phyloP scores from a whole-genome alignment of 35 echinoderm and acorn worm genomes.

The Stichopus chloronotus region DNA sequence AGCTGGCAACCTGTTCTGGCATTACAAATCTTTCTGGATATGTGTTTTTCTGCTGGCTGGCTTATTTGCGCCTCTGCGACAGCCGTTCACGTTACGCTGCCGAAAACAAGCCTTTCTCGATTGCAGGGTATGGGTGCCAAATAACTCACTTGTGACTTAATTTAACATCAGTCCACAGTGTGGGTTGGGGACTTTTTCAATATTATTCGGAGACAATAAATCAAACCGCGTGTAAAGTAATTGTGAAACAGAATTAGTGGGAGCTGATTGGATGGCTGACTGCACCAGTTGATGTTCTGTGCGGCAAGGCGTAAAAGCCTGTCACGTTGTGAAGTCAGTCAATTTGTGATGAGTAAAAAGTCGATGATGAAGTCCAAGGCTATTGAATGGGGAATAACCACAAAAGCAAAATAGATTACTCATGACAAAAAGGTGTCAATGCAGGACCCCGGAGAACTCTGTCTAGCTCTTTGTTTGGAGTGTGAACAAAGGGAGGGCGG shows the following conservation, averaged over 20 bases:
- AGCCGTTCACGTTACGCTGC: neutral
- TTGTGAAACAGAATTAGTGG: constrained; percentile 15
- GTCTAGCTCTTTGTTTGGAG: neutral
- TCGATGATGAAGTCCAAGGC: neutral
- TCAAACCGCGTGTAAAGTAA: constrained; percentile 38
- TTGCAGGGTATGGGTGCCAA: constrained; percentile 7
- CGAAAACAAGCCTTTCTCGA: neutral
- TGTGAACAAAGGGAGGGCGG: constrained; percentile 5
- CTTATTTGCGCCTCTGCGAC: neutral
- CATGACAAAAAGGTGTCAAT: constrained; percentile 10
- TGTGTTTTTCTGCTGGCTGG: constrained; percentile 25
- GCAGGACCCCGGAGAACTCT: neutral
- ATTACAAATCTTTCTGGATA: neutral
- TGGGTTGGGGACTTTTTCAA: constrained; percentile 44
- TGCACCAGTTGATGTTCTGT: constrained; percentile 19
- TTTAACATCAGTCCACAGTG: constrained; percentile 23
- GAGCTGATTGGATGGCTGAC: constrained; percentile 31
- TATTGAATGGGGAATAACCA: constrained; percentile 13
- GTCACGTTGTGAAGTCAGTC: constrained; percentile 3
- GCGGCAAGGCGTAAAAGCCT: constrained; percentile 9
- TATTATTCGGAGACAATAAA: constrained; percentile 44
- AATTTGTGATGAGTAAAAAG: constrained; percentile 15
- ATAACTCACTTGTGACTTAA: constrained; percentile 29
- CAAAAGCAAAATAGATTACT: constrained; percentile 1
- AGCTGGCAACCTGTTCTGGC: neutral